A percentile compares a stretch with the other conserved stretches of the same genome.
phyloP scores from a whole-genome alignment of 2,888 invertebrate genomes.

The Dexiosoma caninum region DNA sequence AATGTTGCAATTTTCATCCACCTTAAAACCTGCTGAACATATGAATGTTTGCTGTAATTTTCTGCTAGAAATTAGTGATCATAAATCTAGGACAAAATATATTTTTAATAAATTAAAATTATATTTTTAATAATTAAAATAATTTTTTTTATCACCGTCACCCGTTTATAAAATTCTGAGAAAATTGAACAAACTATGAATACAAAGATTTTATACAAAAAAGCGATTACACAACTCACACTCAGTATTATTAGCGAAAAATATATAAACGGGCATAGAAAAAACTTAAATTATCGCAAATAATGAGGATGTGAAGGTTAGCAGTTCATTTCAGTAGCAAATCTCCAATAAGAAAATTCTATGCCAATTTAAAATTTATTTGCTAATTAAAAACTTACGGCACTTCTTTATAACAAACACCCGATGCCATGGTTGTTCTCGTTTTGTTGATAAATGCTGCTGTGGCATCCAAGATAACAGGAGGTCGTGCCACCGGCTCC shows the following conservation, averaged over 20 bases:
- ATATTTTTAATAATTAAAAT: too few relatives aligned
- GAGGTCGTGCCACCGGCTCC: conserved; percentile 18
- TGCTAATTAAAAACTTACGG: conserved; percentile 73
- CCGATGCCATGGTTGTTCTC: conserved; percentile 74
- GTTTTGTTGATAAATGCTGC: conserved; percentile 76
- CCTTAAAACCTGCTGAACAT: too few relatives aligned
- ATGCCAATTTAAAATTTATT: not conserved
- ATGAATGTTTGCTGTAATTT: too few relatives aligned
- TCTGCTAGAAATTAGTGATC: too few relatives aligned
- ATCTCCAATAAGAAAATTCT: not conserved
- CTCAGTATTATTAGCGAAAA: too few relatives aligned
- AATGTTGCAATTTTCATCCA: too few relatives aligned
- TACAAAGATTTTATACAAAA: not conserved
- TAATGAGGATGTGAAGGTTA: conserved; percentile 58
- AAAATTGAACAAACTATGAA: conserved; percentile 15
- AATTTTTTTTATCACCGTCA: too few relatives aligned
- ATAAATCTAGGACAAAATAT: too few relatives aligned
- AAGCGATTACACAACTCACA: too few relatives aligned
- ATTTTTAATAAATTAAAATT: too few relatives aligned
- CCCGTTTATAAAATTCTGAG: conserved; percentile 4
- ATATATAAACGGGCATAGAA: not conserved
- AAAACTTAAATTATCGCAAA: conserved; percentile 35
- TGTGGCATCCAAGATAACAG: conserved; percentile 71
- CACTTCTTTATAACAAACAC: conserved; percentile 76
- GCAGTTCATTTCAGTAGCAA: conserved; percentile 22